Percentiles rank a stretch among this genome's conserved stretches.
phyloP scores from a whole-genome alignment of 2,888 invertebrate species.

The Drosophila leonis region DNA sequence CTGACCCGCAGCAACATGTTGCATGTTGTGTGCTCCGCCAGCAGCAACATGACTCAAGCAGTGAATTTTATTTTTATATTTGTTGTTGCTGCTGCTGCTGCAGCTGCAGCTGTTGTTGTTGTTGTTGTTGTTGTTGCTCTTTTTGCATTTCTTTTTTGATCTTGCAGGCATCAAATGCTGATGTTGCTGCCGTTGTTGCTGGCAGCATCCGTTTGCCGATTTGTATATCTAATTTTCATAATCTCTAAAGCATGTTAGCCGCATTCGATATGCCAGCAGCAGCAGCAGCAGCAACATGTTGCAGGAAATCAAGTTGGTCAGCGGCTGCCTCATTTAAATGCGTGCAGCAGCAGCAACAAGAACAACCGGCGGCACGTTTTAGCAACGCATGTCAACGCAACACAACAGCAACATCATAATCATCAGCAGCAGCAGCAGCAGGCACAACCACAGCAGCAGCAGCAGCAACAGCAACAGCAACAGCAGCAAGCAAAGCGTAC shows the following conservation, averaged over 20 bases:
- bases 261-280: constrained; percentile 50
- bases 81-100: neutral
- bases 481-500: constrained; percentile 54
- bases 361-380: constrained; percentile 79
- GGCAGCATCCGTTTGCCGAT: constrained; percentile 80
- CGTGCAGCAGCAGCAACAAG: constrained; percentile 50
- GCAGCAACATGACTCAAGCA: constrained; percentile 47
- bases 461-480: constrained; percentile 24
- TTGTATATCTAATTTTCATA: constrained; percentile 82
- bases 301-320: constrained; percentile 83
- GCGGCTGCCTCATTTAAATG: constrained; percentile 74
- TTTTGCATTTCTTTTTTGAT: constrained; percentile 51
- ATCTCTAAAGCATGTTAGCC: constrained; percentile 67
- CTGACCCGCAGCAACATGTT: constrained; percentile 77
- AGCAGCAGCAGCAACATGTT: constrained; percentile 61
- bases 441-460: constrained; percentile 36
- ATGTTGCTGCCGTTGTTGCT: constrained; percentile 43
- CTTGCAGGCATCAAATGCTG: constrained; percentile 59
- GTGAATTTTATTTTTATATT: constrained; percentile 23
- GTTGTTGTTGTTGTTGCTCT: neutral
- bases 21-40: constrained; percentile 56
- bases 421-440: constrained; percentile 48
- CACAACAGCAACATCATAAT: constrained; percentile 69
- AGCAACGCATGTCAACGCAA: constrained; percentile 83
- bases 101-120: neutral